These are phyloP conservation scores for Drosophila gunungcola DNA, from an alignment of 1,140 invertebrate species.

Conservation along the genomic window DNA sequence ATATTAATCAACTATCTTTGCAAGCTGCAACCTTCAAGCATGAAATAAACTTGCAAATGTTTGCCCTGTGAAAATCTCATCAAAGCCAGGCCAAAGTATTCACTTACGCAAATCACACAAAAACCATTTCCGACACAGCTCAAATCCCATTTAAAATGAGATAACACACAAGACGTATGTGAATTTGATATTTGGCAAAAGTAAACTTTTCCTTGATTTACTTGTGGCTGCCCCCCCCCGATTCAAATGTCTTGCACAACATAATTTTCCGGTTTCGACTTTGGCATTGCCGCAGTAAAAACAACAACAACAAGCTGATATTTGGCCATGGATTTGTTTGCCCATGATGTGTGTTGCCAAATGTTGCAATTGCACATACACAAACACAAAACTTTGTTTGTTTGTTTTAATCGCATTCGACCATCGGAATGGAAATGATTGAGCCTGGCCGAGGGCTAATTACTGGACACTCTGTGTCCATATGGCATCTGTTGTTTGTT, in stretches of 20 bases:
- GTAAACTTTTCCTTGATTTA: constrained; percentile 40
- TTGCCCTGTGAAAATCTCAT: constrained; percentile 8
- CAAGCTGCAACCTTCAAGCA: neutral
- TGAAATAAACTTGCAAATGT: constrained; percentile 1
- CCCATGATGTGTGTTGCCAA: constrained; percentile 20
- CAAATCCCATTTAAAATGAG: constrained; percentile 44
- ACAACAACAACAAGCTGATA: constrained; percentile 16
- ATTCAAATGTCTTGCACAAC: constrained; percentile 25
- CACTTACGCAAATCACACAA: constrained; percentile 37
- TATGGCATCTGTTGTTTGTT: constrained; percentile 16
- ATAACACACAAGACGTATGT: constrained; percentile 20
- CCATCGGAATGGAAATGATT: constrained; percentile 33
- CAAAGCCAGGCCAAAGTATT: constrained; percentile 16
- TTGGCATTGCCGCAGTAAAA: constrained; percentile 23
- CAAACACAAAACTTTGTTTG: constrained; percentile 1
- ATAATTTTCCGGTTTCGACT: constrained; percentile 28
- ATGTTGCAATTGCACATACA: constrained; percentile 9
- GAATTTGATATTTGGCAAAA: constrained; percentile 38
- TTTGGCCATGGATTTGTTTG: constrained; percentile 23
- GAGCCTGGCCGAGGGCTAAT: constrained; percentile 44
- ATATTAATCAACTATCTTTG: neutral
- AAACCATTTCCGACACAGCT: constrained; percentile 28
- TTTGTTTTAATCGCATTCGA: constrained; percentile 37
- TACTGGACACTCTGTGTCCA: constrained; percentile 26
- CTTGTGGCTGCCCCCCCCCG: constrained; percentile 15